These are phyloP conservation scores for Eupithecia subfuscata DNA, from an alignment of 2,888 invertebrate species.

Conservation along the genomic window DNA sequence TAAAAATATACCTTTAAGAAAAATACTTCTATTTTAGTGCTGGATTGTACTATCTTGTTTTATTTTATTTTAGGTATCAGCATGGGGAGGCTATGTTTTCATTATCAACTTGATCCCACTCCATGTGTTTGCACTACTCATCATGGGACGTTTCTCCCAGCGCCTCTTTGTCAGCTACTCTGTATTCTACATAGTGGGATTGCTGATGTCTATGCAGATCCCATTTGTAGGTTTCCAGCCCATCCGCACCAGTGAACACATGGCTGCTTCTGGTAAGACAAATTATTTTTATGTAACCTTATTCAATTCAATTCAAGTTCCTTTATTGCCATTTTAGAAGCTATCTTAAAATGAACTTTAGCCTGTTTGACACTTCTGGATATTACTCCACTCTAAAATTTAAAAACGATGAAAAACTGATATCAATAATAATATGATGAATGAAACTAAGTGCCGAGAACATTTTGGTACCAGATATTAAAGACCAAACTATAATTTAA, in stretches of 20 bases:
- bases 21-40: no score
- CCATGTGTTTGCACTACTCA: conserved; percentile 96
- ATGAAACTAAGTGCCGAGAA: neutral
- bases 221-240: conserved; percentile 99
- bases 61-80: conserved; percentile 89
- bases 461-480: neutral
- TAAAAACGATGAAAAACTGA: neutral
- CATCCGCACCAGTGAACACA: conserved; percentile 99
- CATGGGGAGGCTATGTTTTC: conserved; percentile 99
- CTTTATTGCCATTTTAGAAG: neutral
- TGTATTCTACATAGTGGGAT: conserved; percentile 97
- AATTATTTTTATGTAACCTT: neutral
- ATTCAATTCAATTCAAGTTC: neutral
- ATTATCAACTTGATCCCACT: conserved; percentile 99
- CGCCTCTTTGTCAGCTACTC: conserved; percentile 97
- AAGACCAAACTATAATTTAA: neutral
- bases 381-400: neutral
- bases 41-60: neutral
- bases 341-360: neutral
- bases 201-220: conserved; percentile 98
- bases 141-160: conserved; percentile 98
- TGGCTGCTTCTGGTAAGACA: conserved; percentile 95
- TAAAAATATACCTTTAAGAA: neutral
- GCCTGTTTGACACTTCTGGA: neutral
- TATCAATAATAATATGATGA: neutral